Evolutionary conservation across 1,140 invertebrate genomes (phyloP).

Genomic region (Pogonus chalceus): DNA sequence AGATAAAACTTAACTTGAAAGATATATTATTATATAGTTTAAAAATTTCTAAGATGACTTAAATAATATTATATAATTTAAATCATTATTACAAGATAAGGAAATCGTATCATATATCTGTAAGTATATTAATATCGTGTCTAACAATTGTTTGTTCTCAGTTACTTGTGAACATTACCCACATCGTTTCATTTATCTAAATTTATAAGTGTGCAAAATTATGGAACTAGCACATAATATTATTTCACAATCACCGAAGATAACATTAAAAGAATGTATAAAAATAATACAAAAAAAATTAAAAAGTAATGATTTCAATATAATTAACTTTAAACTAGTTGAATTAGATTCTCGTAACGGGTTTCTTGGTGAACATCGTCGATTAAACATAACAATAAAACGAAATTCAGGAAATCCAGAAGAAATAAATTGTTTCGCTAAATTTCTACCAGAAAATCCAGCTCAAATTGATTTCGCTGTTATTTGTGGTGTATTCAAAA

Average conservation of each 20-base stretch:
- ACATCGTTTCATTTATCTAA: no score
- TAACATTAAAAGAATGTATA: slow-evolving; percentile 12
- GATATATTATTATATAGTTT: no score
- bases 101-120: no score
- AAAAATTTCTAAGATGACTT: no score
- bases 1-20: no score
- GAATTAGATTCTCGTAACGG: background rate
- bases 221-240: no score
- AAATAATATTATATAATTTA: no score
- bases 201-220: no score
- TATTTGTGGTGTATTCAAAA: slow-evolving; percentile 10
- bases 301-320: slow-evolving; percentile 4
- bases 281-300: slow-evolving; percentile 12
- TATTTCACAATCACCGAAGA: background rate
- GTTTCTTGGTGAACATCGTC: slow-evolving; percentile 10
- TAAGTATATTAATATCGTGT: no score
- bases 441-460: slow-evolving; percentile 10
- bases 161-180: no score
- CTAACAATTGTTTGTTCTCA: no score
- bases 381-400: slow-evolving; percentile 8
- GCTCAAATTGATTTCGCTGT: slow-evolving; percentile 8
- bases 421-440: slow-evolving; percentile 11
- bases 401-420: background rate
- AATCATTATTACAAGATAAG: no score
- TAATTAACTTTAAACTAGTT: slow-evolving; percentile 9